Evolutionary conservation across 2,797 vertebrate genomes (phyloP), one percentile per base, ranked within the genome.

Genomic region (Schizopygopsis pylzovi): DNA sequence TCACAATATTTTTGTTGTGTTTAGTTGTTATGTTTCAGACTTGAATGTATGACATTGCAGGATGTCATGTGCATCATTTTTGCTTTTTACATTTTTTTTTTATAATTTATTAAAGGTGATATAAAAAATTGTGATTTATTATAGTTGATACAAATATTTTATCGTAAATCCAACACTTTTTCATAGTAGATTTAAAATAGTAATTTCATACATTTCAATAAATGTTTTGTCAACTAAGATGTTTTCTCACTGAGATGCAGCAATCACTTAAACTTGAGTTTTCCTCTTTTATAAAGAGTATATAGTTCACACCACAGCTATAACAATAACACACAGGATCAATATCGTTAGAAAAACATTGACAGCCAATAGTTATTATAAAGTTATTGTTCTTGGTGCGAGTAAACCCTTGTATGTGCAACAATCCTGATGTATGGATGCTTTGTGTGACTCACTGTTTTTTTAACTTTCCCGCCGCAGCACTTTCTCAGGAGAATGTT

Each of bases 391-490:
- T 41, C 37, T 41, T 41, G 37, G 37, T 22, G 67, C 41, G 10
- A 70, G 41, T 4, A 33, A 33, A 54, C 15, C 28, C 15, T 67
- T 37, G 37, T 12, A 41, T 43, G 39, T 5, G 16, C 18, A 39
- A 22, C 65, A 41, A 70, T 41, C 10, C 18, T 6, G 9, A 75
- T 11, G 45, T 8, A 52, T 20, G 18, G 72, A 20, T 37, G 15
- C 10, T 4, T 37, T 28, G 4, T 18, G 39, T 20, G 28, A 75
- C 92, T 92, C 79, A 99, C 98, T 94, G 97, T 95, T 94, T 97
- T 97, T 88, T 98, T 92, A 45, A 98, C 94, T 94, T 96, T 96
- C 16, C 98, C 98, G 72, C 97, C 97, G 86, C 94, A 96, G 85
- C 59, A 96, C 18, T 95, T 96, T 81, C 98, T 95, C 56, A 99